These are phyloP conservation scores for Xenopus tropicalis DNA, from an alignment of 2,113 vertebrate species.

Conservation along the genomic window UCB_Xtro_10.0 CM004450.2:77194501-77195000, in stretches of 20 bases:
- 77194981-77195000: no score
- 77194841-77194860: no score
- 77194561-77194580: not conserved
- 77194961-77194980: no score
- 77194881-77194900: no score
- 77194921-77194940: no score
- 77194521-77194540: not conserved
- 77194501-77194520: not conserved
- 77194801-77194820: no score
- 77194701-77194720: slow-evolving; percentile 60
- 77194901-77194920: no score
- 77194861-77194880: no score
- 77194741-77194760: slow-evolving; percentile 73
- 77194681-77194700: slow-evolving; percentile 46
- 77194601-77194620: not conserved
- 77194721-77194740: slow-evolving; percentile 71
- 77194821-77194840: no score
- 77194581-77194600: not conserved
- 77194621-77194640: not conserved
- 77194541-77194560: not conserved
- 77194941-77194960: no score
- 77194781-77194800: no score
- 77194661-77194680: slow-evolving; percentile 58
- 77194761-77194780: slow-evolving; percentile 49
- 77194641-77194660: slow-evolving; percentile 17